These are phyloP conservation scores for Irena cyanogastra DNA, from an alignment of 2,113 vertebrate species.

Conservation along the genomic window DNA sequence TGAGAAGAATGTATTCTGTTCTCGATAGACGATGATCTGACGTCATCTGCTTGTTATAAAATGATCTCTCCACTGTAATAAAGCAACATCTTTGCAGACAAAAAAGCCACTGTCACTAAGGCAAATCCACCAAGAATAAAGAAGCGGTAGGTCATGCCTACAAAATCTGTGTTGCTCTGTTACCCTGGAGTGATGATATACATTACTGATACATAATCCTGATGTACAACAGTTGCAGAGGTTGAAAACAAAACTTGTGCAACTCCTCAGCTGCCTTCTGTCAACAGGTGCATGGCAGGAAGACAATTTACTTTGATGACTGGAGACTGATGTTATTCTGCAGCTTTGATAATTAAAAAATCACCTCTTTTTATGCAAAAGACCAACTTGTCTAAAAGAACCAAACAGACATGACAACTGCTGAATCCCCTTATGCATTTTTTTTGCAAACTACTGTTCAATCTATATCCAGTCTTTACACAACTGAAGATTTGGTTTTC, in stretches of 20 bases:
- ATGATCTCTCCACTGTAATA: neutral
- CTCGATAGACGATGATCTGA: neutral
- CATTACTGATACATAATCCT: neutral
- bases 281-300: neutral
- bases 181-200: neutral
- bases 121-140: neutral
- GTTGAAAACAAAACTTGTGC: neutral
- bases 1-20: neutral
- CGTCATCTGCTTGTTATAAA: neutral
- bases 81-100: neutral
- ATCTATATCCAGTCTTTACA: neutral
- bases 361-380: neutral
- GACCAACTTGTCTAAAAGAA: neutral
- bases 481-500: neutral
- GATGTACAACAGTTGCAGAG: neutral
- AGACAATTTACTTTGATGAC: neutral
- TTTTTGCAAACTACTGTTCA: neutral
- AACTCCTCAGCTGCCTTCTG: neutral
- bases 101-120: neutral
- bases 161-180: neutral
- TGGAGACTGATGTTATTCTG: neutral
- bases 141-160: neutral
- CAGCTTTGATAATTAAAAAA: neutral
- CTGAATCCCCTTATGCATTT: neutral
- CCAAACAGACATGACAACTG: neutral